Base-by-base conservation (phyloP, 2,888 invertebrate species). In the Ecliptopera silaceata region DNA sequence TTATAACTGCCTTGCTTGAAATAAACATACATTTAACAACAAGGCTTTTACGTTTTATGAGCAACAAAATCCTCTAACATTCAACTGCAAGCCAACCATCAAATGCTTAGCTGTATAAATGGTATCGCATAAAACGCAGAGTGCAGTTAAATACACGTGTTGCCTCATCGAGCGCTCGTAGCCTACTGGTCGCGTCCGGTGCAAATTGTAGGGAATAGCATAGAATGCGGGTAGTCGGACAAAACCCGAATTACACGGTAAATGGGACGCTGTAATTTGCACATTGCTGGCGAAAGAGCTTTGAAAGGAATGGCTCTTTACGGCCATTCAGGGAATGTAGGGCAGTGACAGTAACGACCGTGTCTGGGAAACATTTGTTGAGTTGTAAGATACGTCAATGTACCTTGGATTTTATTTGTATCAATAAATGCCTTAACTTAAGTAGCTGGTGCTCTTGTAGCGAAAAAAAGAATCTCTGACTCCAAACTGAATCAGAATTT, bases 71-170 rank as follows among this genome's bases (percentile, higher is more conserved):
- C 50, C 50, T 32, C 49, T 36, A 31, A 49, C 52, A 52, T 48
- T 52, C 20, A 51, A 38, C 48, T 32, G 39, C 47, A 49, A 15
- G 38, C 54, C 10, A 58, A 53, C 53, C 53, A 58, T 49, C 49
- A 53, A 46, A 59, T 50, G 59, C 54, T 55, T 36, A 54, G 63
- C 70, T 72, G n/a, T n/a, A n/a, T n/a, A 72, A 74, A 66, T 77
- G 70, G 72, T 72, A 67, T 63, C 71, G 61, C 77, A 84, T 86
- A 82, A 86, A 86, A 83, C 74, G 82, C 86, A 88, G 80, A 63
- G 68, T 71, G 79, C 77, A 77, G 72, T 88, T 80, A 88, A 83
- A 72, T 72, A 79, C 88, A 88, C 84, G 79, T 84, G 86, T 65
- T 65, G 56, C 69, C 60, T 53, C 61, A 69, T 65, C 70, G 70